Base-by-base conservation (phyloP, 2,888 invertebrate species). In the Stenotaenia linearis region DNA sequence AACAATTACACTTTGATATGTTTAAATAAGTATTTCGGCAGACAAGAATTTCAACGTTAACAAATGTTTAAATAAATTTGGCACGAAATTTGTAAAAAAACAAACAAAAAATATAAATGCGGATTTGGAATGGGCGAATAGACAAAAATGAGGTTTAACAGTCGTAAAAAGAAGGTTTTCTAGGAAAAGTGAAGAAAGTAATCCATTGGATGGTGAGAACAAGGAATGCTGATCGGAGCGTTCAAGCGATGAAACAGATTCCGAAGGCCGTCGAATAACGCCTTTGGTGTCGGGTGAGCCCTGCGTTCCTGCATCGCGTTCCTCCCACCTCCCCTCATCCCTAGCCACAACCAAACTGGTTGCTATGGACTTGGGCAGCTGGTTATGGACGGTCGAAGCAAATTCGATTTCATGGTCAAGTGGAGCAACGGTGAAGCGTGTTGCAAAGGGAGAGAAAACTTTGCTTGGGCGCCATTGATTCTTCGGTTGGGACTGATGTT, bases 161-260 rank as follows among this genome's bases (percentile, higher is more conserved):
- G 12, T 61, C 61, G 61, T 61, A 61, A 61, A 61, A 61, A 61
- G 23, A 61, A 61, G 61, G 56, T 61, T 61, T 61, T 23, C 61
- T 7, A 25, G 15, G 23, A 61, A 23, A 61, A 61, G 61, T 61
- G 61, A 61, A 61, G 61, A 61, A 61, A 61, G 61, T 61, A 61
- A 61, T 61, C 61, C 61, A 61, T 61, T 61, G 61, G 61, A 10
- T 61, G 61, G 61, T 61, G 61, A 61, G 61, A 61, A 61, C 61
- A 61, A 61, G 61, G 61, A 61, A 61, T 61, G 61, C 61, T 61
- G 61, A 61, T 61, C 61, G 61, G 61, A 61, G 61, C 61, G 61
- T 61, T 61, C 61, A 61, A 61, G 61, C 61, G 61, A 61, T 61
- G 25, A 61, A 61, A 61, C 61, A 61, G 61, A 61, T 61, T 61